Evolutionary conservation across 2,113 vertebrate genomes (phyloP), one percentile per base, ranked within the genome.

Genomic region (Holacanthus passer): DNA sequence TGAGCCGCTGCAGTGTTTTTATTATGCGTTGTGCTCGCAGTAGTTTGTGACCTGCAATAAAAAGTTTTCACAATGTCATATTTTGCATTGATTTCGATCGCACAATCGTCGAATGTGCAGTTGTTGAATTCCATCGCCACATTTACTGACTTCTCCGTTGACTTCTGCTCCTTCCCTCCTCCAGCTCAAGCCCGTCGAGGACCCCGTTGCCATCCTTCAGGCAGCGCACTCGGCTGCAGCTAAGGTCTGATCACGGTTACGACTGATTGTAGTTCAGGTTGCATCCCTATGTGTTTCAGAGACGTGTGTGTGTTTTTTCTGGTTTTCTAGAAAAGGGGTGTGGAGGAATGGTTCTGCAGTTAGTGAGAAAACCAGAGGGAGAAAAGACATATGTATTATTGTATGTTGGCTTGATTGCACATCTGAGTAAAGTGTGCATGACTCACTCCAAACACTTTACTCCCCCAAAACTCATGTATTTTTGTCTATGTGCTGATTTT

Each of bases 131-230:
- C 41, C 48, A 16, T 63, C 29, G 11, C 39, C 62, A 27, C 47
- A 71, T 41, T 55, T 45, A 53, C 70, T 79, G 52, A 52, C 56
- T 10, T 76, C 19, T 58, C 24, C 20, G 17, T 29, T 80, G 74
- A 85, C 86, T 50, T 58, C 53, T 76, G 32, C 73, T 88, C 77
- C 82, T 64, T 83, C 68, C 69, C 67, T 65, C 73, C 62, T 67
- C 56, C 92, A 97, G 96, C 91, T 91, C 81, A 91, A 93, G 81
- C 84, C 1, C 59, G 92, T 91, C 0, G 94, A 95, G 85, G 95
- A 95, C 80, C 94, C 95, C 0, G 94, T 96, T 87, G 91, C 95
- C 67, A 59, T 95, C 71, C 92, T 96, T 35, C 95, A 95, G 89
- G 91, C 93, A 32, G 59, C 93, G 52, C 95, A 95, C 72, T 89